phyloP scores from a whole-genome alignment of 1,140 invertebrate genomes.

The Lepidurus apus region DNA sequence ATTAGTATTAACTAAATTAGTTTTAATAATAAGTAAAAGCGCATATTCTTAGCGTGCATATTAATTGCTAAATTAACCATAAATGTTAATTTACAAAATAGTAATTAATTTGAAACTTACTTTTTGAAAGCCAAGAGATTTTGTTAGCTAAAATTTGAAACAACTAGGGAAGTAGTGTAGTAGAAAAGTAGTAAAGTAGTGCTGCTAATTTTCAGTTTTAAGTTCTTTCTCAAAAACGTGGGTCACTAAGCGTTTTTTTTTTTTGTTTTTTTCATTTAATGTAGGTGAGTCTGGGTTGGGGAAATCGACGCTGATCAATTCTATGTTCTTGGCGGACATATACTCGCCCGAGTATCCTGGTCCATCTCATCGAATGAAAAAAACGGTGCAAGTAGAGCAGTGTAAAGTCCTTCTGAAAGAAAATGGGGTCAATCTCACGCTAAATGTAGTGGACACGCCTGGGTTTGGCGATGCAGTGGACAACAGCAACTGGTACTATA shows the following conservation, averaged over 20 bases:
- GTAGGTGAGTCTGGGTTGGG: conserved; percentile 91
- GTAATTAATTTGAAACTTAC: too few species aligned
- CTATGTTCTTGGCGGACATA: conserved; percentile 97
- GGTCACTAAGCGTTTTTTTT: background rate
- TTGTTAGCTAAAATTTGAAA: too few species aligned
- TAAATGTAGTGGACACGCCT: conserved; percentile 62
- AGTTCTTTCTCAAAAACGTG: too few species aligned
- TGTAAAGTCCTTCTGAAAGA: conserved; percentile 85
- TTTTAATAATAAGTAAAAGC: too few species aligned
- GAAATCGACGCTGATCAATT: conserved; percentile 98
- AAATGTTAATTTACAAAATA: too few species aligned
- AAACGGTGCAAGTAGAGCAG: conserved; percentile 84
- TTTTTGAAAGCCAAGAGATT: too few species aligned
- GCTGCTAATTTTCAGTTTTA: too few species aligned
- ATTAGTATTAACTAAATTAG: too few species aligned
- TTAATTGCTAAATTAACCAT: too few species aligned
- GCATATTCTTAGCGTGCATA: too few species aligned
- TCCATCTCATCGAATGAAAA: conserved; percentile 80
- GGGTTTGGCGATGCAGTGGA: conserved; percentile 64
- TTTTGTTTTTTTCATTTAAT: conserved; percentile 41
- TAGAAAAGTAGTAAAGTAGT: too few species aligned
- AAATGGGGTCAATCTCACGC: conserved; percentile 57
- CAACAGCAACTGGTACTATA: conserved; percentile 56
- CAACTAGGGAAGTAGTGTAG: too few species aligned
- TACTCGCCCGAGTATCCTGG: conserved; percentile 86